phyloP scores from a whole-genome alignment of 2,113 vertebrate species.

The Grammomys dolichurus region DNA sequence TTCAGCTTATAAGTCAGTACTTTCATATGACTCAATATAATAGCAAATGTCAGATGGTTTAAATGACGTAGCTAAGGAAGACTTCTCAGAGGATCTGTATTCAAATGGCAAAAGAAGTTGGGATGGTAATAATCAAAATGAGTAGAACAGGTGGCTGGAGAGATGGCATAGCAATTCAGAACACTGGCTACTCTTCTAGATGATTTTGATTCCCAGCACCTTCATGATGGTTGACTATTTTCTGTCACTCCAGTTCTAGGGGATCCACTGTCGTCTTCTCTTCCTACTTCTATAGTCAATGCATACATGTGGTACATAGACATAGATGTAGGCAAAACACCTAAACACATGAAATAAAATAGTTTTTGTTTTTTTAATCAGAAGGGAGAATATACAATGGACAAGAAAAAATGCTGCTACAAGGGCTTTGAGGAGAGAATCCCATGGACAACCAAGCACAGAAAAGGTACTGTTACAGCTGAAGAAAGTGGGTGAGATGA shows the following conservation, averaged over 20 bases:
- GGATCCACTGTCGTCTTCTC: not conserved
- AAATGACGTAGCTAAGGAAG: not conserved
- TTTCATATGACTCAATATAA: not conserved
- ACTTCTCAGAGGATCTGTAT: not conserved
- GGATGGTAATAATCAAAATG: not conserved
- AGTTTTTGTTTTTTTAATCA: not conserved
- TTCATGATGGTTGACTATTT: not conserved
- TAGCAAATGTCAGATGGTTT: not conserved
- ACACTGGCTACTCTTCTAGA: not conserved
- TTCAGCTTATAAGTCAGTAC: not conserved
- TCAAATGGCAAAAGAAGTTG: not conserved
- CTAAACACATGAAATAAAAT: not conserved
- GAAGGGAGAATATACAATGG: not conserved
- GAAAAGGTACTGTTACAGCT: fast-evolving
- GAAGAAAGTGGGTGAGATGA: not conserved
- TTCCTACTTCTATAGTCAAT: not conserved
- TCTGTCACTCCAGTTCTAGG: not conserved
- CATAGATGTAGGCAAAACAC: not conserved
- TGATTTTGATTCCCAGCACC: not conserved
- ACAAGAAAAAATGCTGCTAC: not conserved
- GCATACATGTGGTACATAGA: not conserved
- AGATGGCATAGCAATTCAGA: not conserved
- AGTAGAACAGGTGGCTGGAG: not conserved
- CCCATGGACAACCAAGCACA: not conserved
- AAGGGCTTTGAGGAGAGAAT: not conserved